Base-by-base conservation (phyloP, 1,140 invertebrate genomes). In the Pseudomyrmex gracilis region DNA sequence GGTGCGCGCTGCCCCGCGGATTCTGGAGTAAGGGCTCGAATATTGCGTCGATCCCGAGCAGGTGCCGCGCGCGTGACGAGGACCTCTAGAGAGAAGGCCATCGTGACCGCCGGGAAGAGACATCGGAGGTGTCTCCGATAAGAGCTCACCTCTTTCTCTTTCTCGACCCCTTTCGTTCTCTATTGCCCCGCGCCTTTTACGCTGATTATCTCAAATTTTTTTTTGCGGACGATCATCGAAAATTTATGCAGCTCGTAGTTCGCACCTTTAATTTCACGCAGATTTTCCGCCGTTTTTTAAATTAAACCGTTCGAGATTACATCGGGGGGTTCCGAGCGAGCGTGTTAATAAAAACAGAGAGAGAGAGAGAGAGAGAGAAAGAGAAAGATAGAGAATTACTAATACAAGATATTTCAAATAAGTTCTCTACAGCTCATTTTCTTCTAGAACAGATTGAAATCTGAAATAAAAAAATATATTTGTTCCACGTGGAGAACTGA, bases 11-110 rank as follows among this genome's bases (percentile, higher is more conserved):
- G 78, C 60, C 84, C 55, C 49, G 73, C 78, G 67, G 73, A 77
- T 87, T 83, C 78, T 9, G 43, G 83, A 53, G 55, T 82, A 83
- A 88, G 83, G 68, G 86, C 45, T 83, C 87, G 87, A 88, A 88
- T 88, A 88, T 88, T 88, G 86, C 86, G 73, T 63, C 83, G 76
- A 78, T 78, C 43, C 5, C 20, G 43, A 70, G 64, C 73, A 76
- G 73, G 47, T 76, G 60, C 53, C 13, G 76, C 53, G 34, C 53
- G 34, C 34, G 34, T 34, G 51, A 57, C 64, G 76, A 70, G 64
- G 2, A 68, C 20, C 58, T 60, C 43, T 49, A 34, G 45, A 61
- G 78, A 61, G 71, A 13, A 60, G 73, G 34, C 12, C 78, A 71
- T 73, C 57, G 15, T 73, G 45, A 82, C 70, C 70, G 49, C 24